phyloP scores from a whole-genome alignment of 1,140 invertebrate species.

The Zaprionus ornatus region DNA sequence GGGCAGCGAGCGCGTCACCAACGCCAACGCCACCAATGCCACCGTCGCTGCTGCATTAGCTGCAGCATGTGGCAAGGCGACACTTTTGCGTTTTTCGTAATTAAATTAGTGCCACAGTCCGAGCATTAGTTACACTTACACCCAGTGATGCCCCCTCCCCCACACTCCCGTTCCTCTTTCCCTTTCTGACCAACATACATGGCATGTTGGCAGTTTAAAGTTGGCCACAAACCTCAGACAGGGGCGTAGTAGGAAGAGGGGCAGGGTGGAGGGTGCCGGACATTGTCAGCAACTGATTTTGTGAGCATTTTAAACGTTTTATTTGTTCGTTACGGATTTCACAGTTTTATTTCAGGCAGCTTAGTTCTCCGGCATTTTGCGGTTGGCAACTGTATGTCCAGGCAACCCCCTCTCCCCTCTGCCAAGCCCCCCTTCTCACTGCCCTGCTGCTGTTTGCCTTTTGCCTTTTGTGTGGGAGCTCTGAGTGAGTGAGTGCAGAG shows the following conservation, averaged over 20 bases:
- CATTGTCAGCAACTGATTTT: slow-evolving; percentile 79
- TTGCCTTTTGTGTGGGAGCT: slow-evolving; percentile 25
- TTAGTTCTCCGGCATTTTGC: slow-evolving; percentile 66
- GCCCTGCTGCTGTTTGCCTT: slow-evolving; percentile 18
- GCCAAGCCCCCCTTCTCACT: neutral
- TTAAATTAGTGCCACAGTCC: slow-evolving; percentile 79
- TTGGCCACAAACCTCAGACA: slow-evolving; percentile 67
- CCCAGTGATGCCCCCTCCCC: slow-evolving; percentile 2
- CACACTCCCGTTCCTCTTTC: neutral
- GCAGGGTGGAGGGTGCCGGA: neutral
- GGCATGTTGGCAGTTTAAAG: slow-evolving; percentile 70
- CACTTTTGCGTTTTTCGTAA: slow-evolving; percentile 82
- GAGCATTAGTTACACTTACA: slow-evolving; percentile 78
- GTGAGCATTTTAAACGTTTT: slow-evolving; percentile 74
- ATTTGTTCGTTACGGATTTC: slow-evolving; percentile 66
- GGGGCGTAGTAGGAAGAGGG: neutral
- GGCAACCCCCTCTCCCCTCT: neutral
- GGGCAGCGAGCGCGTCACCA: slow-evolving; percentile 38
- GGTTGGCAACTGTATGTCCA: slow-evolving; percentile 23
- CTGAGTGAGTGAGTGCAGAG: neutral
- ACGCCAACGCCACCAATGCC: neutral
- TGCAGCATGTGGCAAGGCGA: slow-evolving; percentile 71
- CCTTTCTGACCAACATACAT: slow-evolving; percentile 18
- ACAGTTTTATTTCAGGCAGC: slow-evolving; percentile 55
- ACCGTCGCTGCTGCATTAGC: slow-evolving; percentile 57